Evolutionary conservation across 2,113 vertebrate genomes (phyloP).

Genomic region (Peromyscus maniculatus): DNA sequence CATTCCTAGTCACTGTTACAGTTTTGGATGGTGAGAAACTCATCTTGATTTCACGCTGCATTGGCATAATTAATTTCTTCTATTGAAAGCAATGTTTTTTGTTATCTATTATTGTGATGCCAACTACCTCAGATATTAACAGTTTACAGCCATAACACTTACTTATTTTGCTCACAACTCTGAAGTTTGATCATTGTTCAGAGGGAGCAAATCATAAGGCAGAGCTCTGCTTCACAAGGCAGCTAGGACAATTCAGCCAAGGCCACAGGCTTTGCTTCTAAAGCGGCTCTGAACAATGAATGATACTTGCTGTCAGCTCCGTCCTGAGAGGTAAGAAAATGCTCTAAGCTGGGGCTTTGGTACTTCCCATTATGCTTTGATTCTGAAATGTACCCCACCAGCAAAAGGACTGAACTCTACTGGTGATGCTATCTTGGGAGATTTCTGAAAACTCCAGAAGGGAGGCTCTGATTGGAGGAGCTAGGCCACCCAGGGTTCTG

Average conservation of each 20-base stretch:
- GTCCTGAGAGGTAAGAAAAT: neutral
- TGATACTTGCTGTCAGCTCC: neutral
- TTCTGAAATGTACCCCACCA: neutral
- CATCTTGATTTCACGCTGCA: slow-evolving; percentile 8
- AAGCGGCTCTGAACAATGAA: neutral
- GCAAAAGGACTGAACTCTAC: neutral
- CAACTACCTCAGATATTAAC: neutral
- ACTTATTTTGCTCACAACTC: slow-evolving; percentile 42
- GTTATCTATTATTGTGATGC: neutral
- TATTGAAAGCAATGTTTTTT: neutral
- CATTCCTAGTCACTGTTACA: neutral
- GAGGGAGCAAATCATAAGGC: neutral
- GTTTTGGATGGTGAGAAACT: slow-evolving; percentile 1
- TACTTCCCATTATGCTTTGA: neutral
- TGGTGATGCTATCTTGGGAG: neutral
- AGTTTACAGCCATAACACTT: neutral
- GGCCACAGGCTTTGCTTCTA: neutral
- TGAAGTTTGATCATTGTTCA: slow-evolving; percentile 45
- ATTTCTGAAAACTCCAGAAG: neutral
- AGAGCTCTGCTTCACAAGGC: neutral
- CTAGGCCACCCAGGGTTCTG: neutral
- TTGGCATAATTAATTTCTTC: slow-evolving; percentile 35
- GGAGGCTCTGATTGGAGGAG: neutral
- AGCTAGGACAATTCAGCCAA: neutral
- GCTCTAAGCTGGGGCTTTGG: neutral